phyloP scores from a whole-genome alignment of 2,888 invertebrate genomes.

The Tenodera sinensis region DNA sequence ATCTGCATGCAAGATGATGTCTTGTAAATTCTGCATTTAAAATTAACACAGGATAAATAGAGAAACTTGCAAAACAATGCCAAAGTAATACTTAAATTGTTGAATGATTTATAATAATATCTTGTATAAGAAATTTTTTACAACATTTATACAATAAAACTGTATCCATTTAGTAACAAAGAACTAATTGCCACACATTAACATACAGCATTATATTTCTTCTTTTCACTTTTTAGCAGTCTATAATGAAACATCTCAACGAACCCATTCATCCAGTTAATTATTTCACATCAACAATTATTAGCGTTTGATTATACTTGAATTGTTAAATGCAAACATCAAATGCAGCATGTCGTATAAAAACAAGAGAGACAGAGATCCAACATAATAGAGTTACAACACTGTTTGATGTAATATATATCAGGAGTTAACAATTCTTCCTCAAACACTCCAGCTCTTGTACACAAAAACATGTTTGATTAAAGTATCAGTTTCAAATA shows the following conservation, averaged over 20 bases:
- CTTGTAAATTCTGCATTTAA: background rate
- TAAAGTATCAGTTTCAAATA: background rate
- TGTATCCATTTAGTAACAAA: constrained; percentile 1
- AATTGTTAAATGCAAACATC: background rate
- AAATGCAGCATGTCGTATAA: background rate
- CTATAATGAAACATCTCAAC: background rate
- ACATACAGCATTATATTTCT: background rate
- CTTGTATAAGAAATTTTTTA: background rate
- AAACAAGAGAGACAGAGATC: background rate
- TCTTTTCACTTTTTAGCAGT: background rate
- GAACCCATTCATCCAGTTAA: background rate
- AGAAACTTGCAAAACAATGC: background rate
- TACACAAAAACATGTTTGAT: background rate
- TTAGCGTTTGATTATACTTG: background rate
- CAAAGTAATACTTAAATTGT: background rate
- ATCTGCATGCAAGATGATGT: background rate
- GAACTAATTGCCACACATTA: background rate
- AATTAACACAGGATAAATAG: background rate
- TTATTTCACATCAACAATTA: background rate
- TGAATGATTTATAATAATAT: background rate
- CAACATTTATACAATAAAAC: constrained; percentile 4
- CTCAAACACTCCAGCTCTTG: background rate
- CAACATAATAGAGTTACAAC: background rate
- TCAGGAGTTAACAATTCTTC: background rate
- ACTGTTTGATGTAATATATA: background rate